These are phyloP conservation scores for Xanthorhoe spadicearia DNA, from an alignment of 2,888 invertebrate genomes.

Conservation along the genomic window DNA sequence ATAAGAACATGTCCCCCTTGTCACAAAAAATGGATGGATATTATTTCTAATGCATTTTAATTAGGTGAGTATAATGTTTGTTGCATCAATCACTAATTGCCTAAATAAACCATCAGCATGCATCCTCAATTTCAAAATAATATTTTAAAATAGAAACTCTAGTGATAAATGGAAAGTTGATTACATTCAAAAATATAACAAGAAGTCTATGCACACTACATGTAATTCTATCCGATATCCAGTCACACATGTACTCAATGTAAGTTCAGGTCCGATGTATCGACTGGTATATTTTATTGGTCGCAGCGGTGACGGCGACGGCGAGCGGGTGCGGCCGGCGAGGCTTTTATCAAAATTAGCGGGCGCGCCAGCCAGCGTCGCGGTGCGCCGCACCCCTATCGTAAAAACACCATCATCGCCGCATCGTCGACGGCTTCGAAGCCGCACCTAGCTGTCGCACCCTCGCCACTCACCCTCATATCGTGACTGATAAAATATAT, in stretches of 20 bases:
- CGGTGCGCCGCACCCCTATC: slow-evolving; percentile 73
- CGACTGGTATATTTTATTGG: slow-evolving; percentile 61
- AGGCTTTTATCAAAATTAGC: slow-evolving; percentile 84
- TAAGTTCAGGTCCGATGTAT: slow-evolving; percentile 43
- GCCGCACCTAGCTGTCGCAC: slow-evolving; percentile 78
- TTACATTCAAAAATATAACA: neutral
- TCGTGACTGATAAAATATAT: slow-evolving; percentile 31
- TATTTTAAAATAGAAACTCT: too few relatives aligned
- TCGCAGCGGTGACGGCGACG: slow-evolving; percentile 59
- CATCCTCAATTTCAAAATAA: too few relatives aligned
- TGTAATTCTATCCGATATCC: neutral
- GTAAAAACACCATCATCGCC: slow-evolving; percentile 80
- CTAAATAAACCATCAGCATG: neutral
- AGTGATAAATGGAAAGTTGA: neutral
- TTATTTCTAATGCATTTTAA: neutral
- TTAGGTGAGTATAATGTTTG: neutral
- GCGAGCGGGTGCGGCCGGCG: slow-evolving; percentile 74
- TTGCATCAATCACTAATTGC: neutral
- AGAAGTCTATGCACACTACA: neutral
- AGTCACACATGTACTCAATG: slow-evolving; percentile 5
- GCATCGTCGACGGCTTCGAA: slow-evolving; percentile 66
- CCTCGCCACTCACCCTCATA: slow-evolving; percentile 64
- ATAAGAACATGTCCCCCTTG: neutral
- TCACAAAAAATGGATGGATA: neutral
- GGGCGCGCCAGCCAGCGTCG: slow-evolving; percentile 75